A percentile compares a stretch with the other conserved stretches of the same genome.
Conservation (phyloP, 1,140 invertebrate species). For the Ectropis grisescens region DNA sequence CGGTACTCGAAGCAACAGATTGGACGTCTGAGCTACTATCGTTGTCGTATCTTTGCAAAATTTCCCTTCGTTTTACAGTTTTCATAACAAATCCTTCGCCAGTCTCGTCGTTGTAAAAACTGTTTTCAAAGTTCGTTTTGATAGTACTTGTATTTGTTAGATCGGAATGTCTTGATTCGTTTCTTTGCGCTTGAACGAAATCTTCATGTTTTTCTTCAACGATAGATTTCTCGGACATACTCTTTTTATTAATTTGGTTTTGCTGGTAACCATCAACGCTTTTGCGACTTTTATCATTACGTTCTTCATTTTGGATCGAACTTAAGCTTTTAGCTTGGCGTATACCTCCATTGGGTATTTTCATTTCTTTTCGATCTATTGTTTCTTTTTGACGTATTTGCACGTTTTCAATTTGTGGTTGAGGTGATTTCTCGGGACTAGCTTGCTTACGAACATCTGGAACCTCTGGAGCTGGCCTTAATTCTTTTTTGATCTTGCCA, state of each 20-base stretch:
- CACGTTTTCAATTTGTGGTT: conserved; percentile 32
- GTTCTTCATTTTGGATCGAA: conserved; percentile 60
- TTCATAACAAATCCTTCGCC: conserved; percentile 75
- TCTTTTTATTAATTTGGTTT: conserved; percentile 52
- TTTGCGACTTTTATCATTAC: conserved; percentile 47
- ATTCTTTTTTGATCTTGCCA: conserved; percentile 61
- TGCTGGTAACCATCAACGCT: conserved; percentile 39
- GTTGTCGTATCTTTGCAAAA: conserved; percentile 77
- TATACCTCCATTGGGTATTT: conserved; percentile 45
- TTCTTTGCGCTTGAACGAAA: conserved; percentile 42
- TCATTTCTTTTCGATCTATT: conserved; percentile 62
- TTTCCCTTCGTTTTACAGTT: conserved; percentile 77
- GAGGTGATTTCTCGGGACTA: conserved; percentile 39
- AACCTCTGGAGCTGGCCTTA: conserved; percentile 45
- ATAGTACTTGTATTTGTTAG: conserved; percentile 65
- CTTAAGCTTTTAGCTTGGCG: conserved; percentile 63
- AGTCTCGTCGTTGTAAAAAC: conserved; percentile 74
- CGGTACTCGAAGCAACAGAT: conserved; percentile 75
- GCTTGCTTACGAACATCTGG: conserved; percentile 48
- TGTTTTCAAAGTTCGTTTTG: conserved; percentile 71
- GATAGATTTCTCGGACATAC: conserved; percentile 60
- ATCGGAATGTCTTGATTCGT: conserved; percentile 65
- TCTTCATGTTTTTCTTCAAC: conserved; percentile 61
- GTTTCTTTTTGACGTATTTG: conserved; percentile 57
- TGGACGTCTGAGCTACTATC: conserved; percentile 72